phyloP scores from a whole-genome alignment of 35 echinoderm and acorn worm genomes.

The Heliocidaris tuberculata region DNA sequence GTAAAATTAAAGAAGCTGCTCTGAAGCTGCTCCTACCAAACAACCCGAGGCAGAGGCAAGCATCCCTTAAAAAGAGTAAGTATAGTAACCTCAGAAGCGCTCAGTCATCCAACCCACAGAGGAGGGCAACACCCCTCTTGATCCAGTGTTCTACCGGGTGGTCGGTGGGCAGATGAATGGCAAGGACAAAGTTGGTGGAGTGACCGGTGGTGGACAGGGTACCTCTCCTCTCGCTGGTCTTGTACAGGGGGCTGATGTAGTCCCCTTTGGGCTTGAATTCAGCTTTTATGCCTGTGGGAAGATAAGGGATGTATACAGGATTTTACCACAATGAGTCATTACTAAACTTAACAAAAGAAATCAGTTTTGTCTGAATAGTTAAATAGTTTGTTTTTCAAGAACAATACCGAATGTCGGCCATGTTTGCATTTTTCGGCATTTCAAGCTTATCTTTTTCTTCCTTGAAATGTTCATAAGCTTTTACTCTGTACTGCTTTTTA shows the following conservation, averaged over 20 bases:
- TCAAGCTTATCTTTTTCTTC: no score
- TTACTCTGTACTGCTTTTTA: no score
- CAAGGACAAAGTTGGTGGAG: conserved; percentile 97
- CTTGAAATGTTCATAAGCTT: no score
- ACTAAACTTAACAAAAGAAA: no score
- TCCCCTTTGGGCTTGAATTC: conserved; percentile 84
- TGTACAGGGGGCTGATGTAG: conserved; percentile 94
- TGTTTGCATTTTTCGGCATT: no score
- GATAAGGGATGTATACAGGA: background rate
- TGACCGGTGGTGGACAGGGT: conserved; percentile 96
- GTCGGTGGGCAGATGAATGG: conserved; percentile 87
- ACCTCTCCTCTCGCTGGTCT: conserved; percentile 93
- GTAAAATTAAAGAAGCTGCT: no score
- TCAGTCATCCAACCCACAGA: conserved; percentile 94
- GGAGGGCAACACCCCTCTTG: conserved; percentile 92
- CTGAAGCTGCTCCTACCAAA: no score
- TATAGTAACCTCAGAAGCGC: background rate
- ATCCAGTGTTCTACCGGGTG: conserved; percentile 93
- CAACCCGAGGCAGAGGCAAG: no score
- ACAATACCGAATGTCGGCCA: no score
- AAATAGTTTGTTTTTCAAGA: no score
- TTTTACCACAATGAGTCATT: background rate
- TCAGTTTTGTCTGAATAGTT: no score
- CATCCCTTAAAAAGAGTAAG: no score
- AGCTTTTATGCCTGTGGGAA: conserved; percentile 75